These are phyloP conservation scores for Phalangium opilio DNA, from an alignment of 2,888 invertebrate genomes.

Conservation along the genomic window DNA sequence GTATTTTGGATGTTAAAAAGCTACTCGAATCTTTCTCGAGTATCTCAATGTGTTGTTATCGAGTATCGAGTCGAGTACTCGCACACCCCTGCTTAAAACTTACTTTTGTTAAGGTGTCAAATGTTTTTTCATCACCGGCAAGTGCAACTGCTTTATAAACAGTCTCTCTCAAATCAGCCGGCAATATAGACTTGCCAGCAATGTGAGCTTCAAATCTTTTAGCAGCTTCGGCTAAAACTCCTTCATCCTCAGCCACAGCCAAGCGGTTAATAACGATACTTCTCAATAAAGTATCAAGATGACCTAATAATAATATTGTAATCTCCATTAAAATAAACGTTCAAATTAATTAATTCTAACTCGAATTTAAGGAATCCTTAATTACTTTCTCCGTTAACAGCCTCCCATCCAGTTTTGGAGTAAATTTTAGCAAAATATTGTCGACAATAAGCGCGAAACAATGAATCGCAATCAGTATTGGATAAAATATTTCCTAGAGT, in stretches of 20 bases:
- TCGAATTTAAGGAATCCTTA: conserved; percentile 33
- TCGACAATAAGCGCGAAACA: conserved; percentile 57
- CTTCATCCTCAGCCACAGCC: conserved; percentile 63
- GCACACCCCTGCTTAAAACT: background rate
- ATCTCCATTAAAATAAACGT: too few relatives aligned
- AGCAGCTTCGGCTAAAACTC: conserved; percentile 59
- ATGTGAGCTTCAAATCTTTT: conserved; percentile 50
- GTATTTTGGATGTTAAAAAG: too few relatives aligned
- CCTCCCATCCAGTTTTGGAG: conserved; percentile 67
- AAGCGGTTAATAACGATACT: conserved; percentile 67
- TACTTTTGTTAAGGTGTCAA: conserved; percentile 37
- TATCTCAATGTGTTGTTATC: too few relatives aligned
- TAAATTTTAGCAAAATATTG: conserved; percentile 56
- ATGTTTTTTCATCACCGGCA: conserved; percentile 52
- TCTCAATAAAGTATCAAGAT: conserved; percentile 67
- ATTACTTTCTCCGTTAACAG: conserved; percentile 50
- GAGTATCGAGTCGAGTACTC: too few relatives aligned
- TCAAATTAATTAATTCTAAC: too few relatives aligned
- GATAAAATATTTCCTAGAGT: conserved; percentile 59
- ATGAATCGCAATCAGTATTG: conserved; percentile 55
- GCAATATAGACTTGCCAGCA: conserved; percentile 42
- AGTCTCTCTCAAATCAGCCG: conserved; percentile 71
- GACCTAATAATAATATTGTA: too few relatives aligned
- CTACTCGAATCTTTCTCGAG: too few relatives aligned
- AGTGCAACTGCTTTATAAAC: conserved; percentile 67